A percentile compares a stretch with the other conserved stretches of the same genome.
Conservation (phyloP, 2,888 invertebrate genomes). For the Cheilosia variabilis region DNA sequence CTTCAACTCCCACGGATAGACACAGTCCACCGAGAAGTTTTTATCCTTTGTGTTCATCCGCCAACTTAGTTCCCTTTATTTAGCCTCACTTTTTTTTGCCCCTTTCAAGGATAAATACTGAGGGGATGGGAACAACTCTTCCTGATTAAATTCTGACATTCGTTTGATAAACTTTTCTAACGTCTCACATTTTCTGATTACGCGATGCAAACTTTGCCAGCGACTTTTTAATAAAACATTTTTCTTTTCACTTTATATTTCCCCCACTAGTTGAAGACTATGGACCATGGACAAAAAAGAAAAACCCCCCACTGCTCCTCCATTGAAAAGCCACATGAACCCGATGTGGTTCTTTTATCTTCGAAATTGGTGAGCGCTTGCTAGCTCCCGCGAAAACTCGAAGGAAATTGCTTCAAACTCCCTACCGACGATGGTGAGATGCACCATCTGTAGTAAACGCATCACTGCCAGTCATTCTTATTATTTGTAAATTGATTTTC, state of each 20-base stretch:
- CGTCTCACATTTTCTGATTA: constrained; percentile 16
- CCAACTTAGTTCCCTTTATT: constrained; percentile 13
- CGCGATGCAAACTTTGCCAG: constrained; percentile 11
- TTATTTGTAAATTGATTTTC: too few species aligned
- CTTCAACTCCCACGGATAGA: background rate
- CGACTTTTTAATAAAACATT: constrained; percentile 24
- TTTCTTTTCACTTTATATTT: background rate
- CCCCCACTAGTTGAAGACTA: background rate
- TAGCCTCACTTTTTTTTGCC: background rate
- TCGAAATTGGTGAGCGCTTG: constrained; percentile 5
- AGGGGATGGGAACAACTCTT: background rate
- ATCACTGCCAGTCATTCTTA: too few species aligned
- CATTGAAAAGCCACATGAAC: constrained; percentile 1
- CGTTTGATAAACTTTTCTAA: constrained; percentile 28
- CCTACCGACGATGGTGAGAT: background rate
- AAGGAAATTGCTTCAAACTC: background rate
- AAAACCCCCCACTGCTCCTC: background rate
- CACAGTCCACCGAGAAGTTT: background rate
- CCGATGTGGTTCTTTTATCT: constrained; percentile 15
- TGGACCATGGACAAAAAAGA: background rate
- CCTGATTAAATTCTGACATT: constrained; percentile 28
- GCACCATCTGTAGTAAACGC: background rate
- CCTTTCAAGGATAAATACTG: background rate
- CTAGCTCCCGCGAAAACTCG: background rate
- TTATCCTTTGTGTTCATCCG: constrained; percentile 14